Percentiles rank a stretch among this genome's conserved stretches.
Evolutionary conservation across 2,888 invertebrate species (phyloP).

Genomic region (Habrosyne pyritoides): DNA sequence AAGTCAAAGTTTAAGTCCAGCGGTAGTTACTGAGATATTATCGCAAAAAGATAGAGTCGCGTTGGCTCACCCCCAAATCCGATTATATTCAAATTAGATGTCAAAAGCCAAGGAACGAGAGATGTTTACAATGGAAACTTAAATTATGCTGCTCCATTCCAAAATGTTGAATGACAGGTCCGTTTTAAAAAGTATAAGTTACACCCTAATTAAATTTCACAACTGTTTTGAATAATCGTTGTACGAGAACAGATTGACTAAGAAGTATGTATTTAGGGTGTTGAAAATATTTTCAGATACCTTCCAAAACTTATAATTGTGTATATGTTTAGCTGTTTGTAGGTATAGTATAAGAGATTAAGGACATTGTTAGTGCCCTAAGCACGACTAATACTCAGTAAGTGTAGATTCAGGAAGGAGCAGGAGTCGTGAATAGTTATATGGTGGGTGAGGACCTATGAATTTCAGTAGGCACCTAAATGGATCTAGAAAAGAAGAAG

Average conservation of each 20-base stretch:
- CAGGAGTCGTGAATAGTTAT: no score
- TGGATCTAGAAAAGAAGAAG: no score
- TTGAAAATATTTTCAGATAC: neutral
- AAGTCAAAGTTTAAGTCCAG: slow-evolving; percentile 3
- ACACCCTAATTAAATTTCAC: neutral
- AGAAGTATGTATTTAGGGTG: no score
- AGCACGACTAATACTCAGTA: no score
- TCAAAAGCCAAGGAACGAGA: neutral
- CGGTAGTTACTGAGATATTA: slow-evolving; percentile 4
- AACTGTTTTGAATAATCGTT: neutral
- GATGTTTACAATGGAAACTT: neutral
- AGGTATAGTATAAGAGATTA: no score
- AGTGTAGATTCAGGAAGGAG: no score
- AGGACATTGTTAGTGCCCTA: no score
- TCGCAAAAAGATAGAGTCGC: slow-evolving; percentile 1
- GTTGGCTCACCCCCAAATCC: slow-evolving; percentile 4
- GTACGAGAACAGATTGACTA: no score
- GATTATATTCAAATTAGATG: slow-evolving; percentile 5
- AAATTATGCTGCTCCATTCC: neutral
- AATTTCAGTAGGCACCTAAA: no score
- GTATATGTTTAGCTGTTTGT: no score
- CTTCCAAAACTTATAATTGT: neutral
- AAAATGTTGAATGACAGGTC: neutral
- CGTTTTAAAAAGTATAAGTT: neutral
- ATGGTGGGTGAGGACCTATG: no score